Evolutionary conservation across 1,140 invertebrate species (phyloP).

Genomic region (Philopotamus ludificatus): DNA sequence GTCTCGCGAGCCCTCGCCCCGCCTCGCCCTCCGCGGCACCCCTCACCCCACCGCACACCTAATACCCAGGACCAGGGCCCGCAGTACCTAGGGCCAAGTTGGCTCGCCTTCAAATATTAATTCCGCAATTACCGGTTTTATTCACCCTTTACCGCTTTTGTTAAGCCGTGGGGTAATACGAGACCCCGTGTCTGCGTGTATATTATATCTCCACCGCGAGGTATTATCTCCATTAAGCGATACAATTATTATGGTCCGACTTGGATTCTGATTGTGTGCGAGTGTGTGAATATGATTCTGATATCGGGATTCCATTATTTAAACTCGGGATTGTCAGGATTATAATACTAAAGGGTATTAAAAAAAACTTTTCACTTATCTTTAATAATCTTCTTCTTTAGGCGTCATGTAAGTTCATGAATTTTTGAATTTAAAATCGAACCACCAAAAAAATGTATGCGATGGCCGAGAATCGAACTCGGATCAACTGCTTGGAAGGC

Average conservation of each 20-base stretch:
- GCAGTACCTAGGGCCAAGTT: slow-evolving; percentile 18
- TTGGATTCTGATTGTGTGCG: too few relatives aligned
- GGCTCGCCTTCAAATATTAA: slow-evolving; percentile 46
- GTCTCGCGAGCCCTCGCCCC: neutral
- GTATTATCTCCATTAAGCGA: slow-evolving; percentile 12
- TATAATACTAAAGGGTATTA: too few relatives aligned
- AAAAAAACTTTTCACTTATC: too few relatives aligned
- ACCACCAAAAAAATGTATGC: too few relatives aligned
- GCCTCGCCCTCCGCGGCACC: neutral
- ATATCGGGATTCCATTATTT: too few relatives aligned
- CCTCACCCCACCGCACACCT: too few relatives aligned
- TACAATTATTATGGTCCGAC: slow-evolving; percentile 6
- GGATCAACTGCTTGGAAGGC: slow-evolving; percentile 91
- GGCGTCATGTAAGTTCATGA: too few relatives aligned
- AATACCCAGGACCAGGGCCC: too few relatives aligned
- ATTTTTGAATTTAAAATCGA: too few relatives aligned
- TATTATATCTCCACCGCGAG: slow-evolving; percentile 3
- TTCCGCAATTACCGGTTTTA: slow-evolving; percentile 46
- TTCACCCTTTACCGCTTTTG: slow-evolving; percentile 40
- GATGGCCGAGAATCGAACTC: slow-evolving; percentile 91
- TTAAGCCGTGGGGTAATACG: slow-evolving; percentile 11
- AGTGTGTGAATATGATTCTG: too few relatives aligned
- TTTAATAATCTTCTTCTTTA: too few relatives aligned
- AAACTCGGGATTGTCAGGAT: too few relatives aligned
- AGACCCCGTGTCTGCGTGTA: neutral